Evolutionary conservation across 2,797 vertebrate species (phyloP).

Genomic region (Simalia tracyae): DNA sequence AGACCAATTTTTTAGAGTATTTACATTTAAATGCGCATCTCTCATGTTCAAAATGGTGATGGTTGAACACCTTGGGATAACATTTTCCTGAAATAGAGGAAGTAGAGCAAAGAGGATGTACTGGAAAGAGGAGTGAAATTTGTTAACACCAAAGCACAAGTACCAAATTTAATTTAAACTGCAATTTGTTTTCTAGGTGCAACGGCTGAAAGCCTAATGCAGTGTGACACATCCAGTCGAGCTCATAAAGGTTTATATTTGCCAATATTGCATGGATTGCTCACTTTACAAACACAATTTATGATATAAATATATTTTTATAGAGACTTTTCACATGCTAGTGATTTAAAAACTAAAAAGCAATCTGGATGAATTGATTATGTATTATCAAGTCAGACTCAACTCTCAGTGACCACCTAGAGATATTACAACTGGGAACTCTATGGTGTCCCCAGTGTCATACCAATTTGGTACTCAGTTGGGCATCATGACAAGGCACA

Average conservation of each 20-base stretch:
- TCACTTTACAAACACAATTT: constrained; percentile 36
- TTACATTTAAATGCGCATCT: background rate
- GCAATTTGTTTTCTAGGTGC: background rate
- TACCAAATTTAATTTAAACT: constrained; percentile 7
- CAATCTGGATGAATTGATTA: background rate
- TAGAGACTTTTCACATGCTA: constrained; percentile 28
- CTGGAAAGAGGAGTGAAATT: constrained; percentile 17
- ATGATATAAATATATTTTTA: constrained; percentile 37
- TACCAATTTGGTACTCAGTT: background rate
- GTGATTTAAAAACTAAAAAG: constrained; percentile 43
- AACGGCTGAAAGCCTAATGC: constrained; percentile 26
- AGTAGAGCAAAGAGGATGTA: constrained; percentile 25
- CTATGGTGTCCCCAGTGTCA: background rate
- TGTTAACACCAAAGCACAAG: background rate
- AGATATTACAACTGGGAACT: background rate
- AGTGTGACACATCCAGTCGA: background rate
- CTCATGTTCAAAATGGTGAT: constrained; percentile 3
- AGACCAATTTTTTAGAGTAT: constrained; percentile 32
- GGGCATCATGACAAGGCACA: background rate
- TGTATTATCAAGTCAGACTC: background rate
- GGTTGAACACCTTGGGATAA: constrained; percentile 51
- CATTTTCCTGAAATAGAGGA: constrained; percentile 31
- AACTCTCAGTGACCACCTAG: background rate
- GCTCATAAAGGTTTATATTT: constrained; percentile 33
- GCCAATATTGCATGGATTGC: background rate